Percentiles rank a stretch among this genome's conserved stretches.
phyloP scores from a whole-genome alignment of 2,797 vertebrate species.

The Pangasius mekongensis region DNA sequence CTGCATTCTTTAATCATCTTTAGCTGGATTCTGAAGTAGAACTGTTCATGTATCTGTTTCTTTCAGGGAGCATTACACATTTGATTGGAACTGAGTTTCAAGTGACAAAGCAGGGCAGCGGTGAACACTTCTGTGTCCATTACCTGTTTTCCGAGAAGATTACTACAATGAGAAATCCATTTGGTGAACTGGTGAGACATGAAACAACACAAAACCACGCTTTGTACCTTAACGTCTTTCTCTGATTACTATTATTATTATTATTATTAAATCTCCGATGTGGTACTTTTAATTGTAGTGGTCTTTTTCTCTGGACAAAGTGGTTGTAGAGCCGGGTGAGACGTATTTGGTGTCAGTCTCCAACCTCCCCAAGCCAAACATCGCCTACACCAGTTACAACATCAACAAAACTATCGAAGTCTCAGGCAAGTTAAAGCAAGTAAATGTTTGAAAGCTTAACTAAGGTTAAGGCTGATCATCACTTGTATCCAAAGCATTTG shows the following conservation, averaged over 20 bases:
- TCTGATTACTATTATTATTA: background rate
- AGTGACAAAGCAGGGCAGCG: constrained; percentile 61
- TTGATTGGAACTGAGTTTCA: constrained; percentile 71
- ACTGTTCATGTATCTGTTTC: background rate
- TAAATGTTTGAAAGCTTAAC: background rate
- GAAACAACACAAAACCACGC: background rate
- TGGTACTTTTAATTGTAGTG: constrained; percentile 65
- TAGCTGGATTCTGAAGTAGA: background rate
- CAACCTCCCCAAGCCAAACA: constrained; percentile 76
- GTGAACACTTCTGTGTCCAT: constrained; percentile 70
- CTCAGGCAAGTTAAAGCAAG: constrained; percentile 63
- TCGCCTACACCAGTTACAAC: constrained; percentile 61
- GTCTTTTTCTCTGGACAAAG: constrained; percentile 68
- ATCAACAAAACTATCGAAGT: constrained; percentile 51
- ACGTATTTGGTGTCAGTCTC: constrained; percentile 68
- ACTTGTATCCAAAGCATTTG: background rate
- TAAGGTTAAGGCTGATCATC: background rate
- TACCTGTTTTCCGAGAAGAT: constrained; percentile 64
- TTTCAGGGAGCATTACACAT: constrained; percentile 67
- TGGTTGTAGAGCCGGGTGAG: constrained; percentile 69
- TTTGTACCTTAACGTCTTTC: background rate
- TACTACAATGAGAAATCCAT: constrained; percentile 50
- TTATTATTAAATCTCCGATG: background rate
- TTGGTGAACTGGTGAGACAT: constrained; percentile 62
- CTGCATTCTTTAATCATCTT: no score